phyloP scores from a whole-genome alignment of 2,797 vertebrate genomes.

The Leucoraja ocellata region DNA sequence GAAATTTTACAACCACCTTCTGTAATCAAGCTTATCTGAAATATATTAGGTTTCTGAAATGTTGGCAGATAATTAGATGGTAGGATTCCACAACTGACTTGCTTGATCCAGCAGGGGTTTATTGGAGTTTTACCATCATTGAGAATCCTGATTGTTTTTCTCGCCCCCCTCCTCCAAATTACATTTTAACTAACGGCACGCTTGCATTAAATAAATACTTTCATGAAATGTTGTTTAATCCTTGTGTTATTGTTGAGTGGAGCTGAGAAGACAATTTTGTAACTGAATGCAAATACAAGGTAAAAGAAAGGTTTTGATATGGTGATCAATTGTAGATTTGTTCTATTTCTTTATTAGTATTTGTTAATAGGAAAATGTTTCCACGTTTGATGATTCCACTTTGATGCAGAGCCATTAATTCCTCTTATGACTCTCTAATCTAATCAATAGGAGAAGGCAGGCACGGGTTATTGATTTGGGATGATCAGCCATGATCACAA shows the following conservation, averaged over 20 bases:
- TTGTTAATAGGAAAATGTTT: too few relatives aligned
- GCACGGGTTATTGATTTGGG: too few relatives aligned
- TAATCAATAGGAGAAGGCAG: too few relatives aligned
- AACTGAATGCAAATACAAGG: not conserved
- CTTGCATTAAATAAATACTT: too few relatives aligned
- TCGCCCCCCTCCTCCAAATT: not conserved
- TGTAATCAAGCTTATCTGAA: not conserved
- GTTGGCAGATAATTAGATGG: not conserved
- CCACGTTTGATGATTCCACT: too few relatives aligned
- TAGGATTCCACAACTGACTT: not conserved
- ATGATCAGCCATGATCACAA: too few relatives aligned
- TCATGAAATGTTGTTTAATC: not conserved
- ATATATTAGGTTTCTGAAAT: not conserved
- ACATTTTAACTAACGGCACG: not conserved
- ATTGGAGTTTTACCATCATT: not conserved
- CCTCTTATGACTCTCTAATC: too few relatives aligned
- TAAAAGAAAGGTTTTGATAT: too few relatives aligned
- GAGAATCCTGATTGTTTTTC: not conserved
- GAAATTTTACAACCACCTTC: not conserved
- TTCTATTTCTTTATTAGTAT: too few relatives aligned
- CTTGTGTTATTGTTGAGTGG: not conserved
- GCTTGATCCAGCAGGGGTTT: not conserved
- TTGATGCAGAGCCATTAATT: too few relatives aligned
- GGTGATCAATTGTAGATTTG: too few relatives aligned
- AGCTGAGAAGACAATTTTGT: not conserved